phyloP scores from a whole-genome alignment of 2,113 vertebrate species.

The Gnathonemus longibarbis region DNA sequence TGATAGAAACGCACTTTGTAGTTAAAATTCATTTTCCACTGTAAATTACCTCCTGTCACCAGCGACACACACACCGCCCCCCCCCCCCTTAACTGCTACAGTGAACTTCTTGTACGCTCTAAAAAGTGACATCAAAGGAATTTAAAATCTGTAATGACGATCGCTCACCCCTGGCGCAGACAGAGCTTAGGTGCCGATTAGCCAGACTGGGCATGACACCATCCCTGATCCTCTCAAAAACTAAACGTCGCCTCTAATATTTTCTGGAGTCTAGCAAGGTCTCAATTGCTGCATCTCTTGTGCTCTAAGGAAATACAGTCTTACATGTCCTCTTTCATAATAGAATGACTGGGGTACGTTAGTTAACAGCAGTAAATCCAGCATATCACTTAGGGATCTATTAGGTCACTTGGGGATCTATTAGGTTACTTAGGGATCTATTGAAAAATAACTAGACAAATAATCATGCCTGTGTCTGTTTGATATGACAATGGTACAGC shows the following conservation, averaged over 20 bases:
- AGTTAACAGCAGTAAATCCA: neutral
- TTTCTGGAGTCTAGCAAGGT: neutral
- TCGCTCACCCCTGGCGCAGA: neutral
- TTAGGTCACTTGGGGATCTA: neutral
- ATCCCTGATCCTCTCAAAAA: neutral
- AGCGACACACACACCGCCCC: neutral
- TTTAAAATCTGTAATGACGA: neutral
- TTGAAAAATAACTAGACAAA: neutral
- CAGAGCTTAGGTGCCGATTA: neutral
- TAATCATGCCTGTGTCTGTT: neutral
- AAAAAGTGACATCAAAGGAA: neutral
- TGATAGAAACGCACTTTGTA: neutral
- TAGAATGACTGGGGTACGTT: neutral
- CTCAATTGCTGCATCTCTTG: neutral
- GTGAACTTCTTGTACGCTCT: neutral
- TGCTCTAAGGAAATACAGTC: neutral
- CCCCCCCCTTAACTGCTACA: neutral
- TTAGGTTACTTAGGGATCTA: neutral
- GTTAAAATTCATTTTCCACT: neutral
- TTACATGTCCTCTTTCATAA: neutral
- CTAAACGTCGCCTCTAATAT: neutral
- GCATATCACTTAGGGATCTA: neutral
- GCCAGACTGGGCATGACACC: neutral
- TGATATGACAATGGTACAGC: neutral
- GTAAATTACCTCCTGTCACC: neutral